These are phyloP conservation scores for Drosophila yakuba DNA, from an alignment of 1,140 invertebrate genomes.

Conservation along the genomic window DNA sequence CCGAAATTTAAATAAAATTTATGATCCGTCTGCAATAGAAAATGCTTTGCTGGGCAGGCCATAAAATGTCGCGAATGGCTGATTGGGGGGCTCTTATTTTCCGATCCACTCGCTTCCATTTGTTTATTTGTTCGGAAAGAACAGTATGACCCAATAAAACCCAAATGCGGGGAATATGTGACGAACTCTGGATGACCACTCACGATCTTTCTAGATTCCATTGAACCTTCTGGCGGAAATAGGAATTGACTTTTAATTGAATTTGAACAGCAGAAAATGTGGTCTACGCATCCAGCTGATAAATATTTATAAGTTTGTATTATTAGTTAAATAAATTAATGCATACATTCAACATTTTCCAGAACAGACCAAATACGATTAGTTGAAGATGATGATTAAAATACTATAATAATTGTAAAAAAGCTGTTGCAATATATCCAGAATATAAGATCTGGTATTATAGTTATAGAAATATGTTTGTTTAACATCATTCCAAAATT, in stretches of 20 bases:
- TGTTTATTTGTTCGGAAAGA: constrained; percentile 57
- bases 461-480: too few relatives aligned
- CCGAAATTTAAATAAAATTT: constrained; percentile 82
- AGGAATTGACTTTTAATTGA: neutral
- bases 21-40: constrained; percentile 67
- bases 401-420: too few relatives aligned
- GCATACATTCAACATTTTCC: too few relatives aligned
- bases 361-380: too few relatives aligned
- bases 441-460: too few relatives aligned
- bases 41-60: constrained; percentile 20
- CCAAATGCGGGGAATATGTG: constrained; percentile 17
- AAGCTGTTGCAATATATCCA: too few relatives aligned
- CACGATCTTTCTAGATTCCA: constrained; percentile 20
- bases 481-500: too few relatives aligned
- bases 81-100: constrained; percentile 44
- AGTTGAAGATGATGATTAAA: too few relatives aligned
- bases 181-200: constrained; percentile 20
- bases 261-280: neutral
- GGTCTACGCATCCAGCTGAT: neutral
- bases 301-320: too few relatives aligned
- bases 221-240: constrained; percentile 16
- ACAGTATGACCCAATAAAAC: constrained; percentile 69
- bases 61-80: constrained; percentile 81
- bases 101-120: constrained; percentile 34
- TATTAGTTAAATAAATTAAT: neutral